Conservation (phyloP, 1,140 invertebrate genomes). For the Glomeris maerens region DNA sequence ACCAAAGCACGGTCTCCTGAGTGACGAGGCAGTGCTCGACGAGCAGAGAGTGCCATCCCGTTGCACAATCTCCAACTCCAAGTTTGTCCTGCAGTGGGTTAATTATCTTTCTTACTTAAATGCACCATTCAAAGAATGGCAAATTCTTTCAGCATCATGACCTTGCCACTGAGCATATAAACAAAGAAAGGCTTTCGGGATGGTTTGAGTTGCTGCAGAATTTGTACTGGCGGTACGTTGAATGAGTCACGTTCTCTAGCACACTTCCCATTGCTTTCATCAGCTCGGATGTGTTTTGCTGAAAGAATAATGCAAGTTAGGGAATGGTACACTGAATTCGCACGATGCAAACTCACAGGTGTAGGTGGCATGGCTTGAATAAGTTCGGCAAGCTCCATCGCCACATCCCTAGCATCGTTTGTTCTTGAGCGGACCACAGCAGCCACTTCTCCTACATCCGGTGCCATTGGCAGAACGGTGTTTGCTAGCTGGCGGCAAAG, state of each 20-base stretch:
- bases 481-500: constrained; percentile 86
- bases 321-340: constrained; percentile 1
- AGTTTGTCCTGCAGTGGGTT: constrained; percentile 50
- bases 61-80: constrained; percentile 81
- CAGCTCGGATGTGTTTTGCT: constrained; percentile 38
- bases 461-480: constrained; percentile 73
- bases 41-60: constrained; percentile 58
- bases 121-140: neutral
- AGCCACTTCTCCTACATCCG: constrained; percentile 50
- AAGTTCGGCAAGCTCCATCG: neutral
- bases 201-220: constrained; percentile 39
- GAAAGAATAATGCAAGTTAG: neutral
- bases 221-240: constrained; percentile 46
- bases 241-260: constrained; percentile 85
- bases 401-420: constrained; percentile 30
- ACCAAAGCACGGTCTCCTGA: constrained; percentile 73
- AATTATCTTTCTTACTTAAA: neutral
- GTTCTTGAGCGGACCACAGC: constrained; percentile 41
- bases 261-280: constrained; percentile 53
- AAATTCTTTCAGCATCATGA: constrained; percentile 14
- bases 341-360: neutral
- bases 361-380: constrained; percentile 4
- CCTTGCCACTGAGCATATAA: constrained; percentile 73
- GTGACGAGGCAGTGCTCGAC: constrained; percentile 16
- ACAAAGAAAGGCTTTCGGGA: constrained; percentile 60